phyloP scores from a whole-genome alignment of 2,113 vertebrate genomes.

The Pungitius pungitius region DNA sequence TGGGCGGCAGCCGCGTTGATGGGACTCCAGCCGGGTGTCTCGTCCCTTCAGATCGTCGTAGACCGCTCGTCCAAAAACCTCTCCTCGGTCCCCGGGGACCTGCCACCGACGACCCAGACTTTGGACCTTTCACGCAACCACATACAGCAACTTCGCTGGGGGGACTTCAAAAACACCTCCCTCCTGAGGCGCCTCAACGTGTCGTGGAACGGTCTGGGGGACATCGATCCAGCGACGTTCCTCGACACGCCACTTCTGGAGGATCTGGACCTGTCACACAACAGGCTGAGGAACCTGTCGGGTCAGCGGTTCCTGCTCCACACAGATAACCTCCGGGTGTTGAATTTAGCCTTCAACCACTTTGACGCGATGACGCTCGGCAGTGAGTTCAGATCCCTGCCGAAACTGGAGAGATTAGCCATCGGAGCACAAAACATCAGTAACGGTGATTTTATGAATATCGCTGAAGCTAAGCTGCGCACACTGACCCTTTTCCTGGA shows the following conservation, averaged over 20 bases:
- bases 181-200: slow-evolving; percentile 82
- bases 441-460: slow-evolving; percentile 73
- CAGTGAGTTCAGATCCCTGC: slow-evolving; percentile 78
- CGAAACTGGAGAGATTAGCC: slow-evolving; percentile 80
- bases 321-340: slow-evolving; percentile 68
- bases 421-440: slow-evolving; percentile 79
- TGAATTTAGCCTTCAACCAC: slow-evolving; percentile 86
- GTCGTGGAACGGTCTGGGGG: slow-evolving; percentile 82
- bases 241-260: slow-evolving; percentile 78
- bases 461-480: slow-evolving; percentile 72
- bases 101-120: slow-evolving; percentile 39
- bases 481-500: slow-evolving; percentile 80
- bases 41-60: slow-evolving; percentile 6
- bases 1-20: slow-evolving; percentile 33
- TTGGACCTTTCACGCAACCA: slow-evolving; percentile 85
- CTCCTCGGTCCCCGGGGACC: slow-evolving; percentile 65
- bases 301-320: slow-evolving; percentile 72
- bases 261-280: slow-evolving; percentile 88
- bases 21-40: slow-evolving; percentile 15
- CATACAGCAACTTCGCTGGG: slow-evolving; percentile 75
- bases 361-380: slow-evolving; percentile 82
- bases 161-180: slow-evolving; percentile 74
- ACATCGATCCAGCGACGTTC: slow-evolving; percentile 80
- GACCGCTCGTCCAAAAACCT: slow-evolving; percentile 72
- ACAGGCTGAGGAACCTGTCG: slow-evolving; percentile 77